Conservation (phyloP, 2,113 vertebrate species). For the Podiceps cristatus region DNA sequence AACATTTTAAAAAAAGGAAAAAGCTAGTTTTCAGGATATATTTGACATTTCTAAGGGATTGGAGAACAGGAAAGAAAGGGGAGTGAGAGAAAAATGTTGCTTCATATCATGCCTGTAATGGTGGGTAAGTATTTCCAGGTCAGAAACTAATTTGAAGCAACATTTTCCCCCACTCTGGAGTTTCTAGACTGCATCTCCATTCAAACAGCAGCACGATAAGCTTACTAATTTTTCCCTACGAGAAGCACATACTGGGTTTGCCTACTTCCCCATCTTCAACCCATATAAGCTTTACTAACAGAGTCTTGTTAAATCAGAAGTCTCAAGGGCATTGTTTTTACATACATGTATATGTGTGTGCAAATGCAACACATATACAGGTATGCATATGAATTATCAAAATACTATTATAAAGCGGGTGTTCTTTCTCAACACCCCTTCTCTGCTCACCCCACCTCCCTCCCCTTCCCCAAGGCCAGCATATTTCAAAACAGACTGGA, state of each 20-base stretch:
- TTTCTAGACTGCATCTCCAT: conserved; percentile 2
- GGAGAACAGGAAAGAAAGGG: not conserved
- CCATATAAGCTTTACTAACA: not conserved
- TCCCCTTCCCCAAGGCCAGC: conserved; percentile 27
- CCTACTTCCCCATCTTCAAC: not conserved
- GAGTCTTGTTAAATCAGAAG: not conserved
- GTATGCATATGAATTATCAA: not conserved
- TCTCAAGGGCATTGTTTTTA: not conserved
- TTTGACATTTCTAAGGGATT: not conserved
- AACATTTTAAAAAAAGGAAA: not conserved
- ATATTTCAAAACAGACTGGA: conserved; percentile 6
- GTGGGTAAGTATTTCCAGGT: not conserved
- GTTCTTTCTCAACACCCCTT: not conserved
- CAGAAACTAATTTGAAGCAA: conserved; percentile 3
- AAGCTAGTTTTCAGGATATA: not conserved
- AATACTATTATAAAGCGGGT: not conserved
- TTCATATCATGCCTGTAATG: not conserved
- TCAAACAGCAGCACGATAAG: conserved; percentile 17
- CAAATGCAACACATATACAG: not conserved
- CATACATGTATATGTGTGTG: not conserved
- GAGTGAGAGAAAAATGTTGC: conserved; percentile 13
- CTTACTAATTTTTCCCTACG: conserved; percentile 11
- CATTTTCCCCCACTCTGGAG: conserved; percentile 4
- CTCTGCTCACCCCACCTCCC: conserved; percentile 1
- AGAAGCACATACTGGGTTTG: not conserved